Percentiles rank a stretch among this genome's conserved stretches.
These are phyloP conservation scores for Montipora efflorescens DNA, from an alignment of 64 coral and sea anemone species.

Conservation along the genomic window DNA sequence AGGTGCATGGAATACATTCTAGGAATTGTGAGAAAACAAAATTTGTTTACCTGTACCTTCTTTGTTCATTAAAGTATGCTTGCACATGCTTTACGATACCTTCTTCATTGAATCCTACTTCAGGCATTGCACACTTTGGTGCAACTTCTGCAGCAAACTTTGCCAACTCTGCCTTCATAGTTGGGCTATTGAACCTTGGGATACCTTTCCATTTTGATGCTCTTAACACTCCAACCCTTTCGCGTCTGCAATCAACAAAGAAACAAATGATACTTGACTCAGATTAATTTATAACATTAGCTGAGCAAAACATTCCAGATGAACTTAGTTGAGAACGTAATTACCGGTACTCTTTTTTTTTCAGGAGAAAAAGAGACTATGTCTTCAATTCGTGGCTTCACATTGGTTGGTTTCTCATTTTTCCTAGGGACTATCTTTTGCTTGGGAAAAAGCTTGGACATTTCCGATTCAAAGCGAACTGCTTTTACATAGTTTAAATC, in stretches of 20 bases:
- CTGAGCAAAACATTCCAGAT: background rate
- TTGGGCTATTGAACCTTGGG: constrained; percentile 68
- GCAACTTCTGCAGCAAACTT: constrained; percentile 65
- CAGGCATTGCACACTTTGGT: constrained; percentile 48
- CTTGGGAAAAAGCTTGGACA: background rate
- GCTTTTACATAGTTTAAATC: constrained; percentile 66
- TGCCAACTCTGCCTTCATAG: constrained; percentile 54
- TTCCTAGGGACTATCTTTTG: background rate
- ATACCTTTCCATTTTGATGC: constrained; percentile 30
- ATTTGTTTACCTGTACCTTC: constrained; percentile 22
- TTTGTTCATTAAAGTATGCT: constrained; percentile 66
- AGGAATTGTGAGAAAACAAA: too few relatives aligned
- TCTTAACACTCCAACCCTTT: constrained; percentile 47
- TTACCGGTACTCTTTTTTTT: background rate
- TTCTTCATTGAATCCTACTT: constrained; percentile 55
- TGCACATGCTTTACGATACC: constrained; percentile 68
- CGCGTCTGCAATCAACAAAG: constrained; percentile 24
- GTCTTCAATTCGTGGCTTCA: constrained; percentile 41
- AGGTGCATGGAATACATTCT: too few relatives aligned
- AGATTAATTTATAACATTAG: background rate
- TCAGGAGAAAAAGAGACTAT: constrained; percentile 27
- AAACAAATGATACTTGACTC: background rate
- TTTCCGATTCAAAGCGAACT: constrained; percentile 34
- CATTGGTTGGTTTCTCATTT: background rate
- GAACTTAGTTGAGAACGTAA: constrained; percentile 63